Percentiles rank a stretch among this genome's conserved stretches.
These are phyloP conservation scores for Urosaurus nigricauda DNA, from an alignment of 2,797 vertebrate species.

Conservation along the genomic window DNA sequence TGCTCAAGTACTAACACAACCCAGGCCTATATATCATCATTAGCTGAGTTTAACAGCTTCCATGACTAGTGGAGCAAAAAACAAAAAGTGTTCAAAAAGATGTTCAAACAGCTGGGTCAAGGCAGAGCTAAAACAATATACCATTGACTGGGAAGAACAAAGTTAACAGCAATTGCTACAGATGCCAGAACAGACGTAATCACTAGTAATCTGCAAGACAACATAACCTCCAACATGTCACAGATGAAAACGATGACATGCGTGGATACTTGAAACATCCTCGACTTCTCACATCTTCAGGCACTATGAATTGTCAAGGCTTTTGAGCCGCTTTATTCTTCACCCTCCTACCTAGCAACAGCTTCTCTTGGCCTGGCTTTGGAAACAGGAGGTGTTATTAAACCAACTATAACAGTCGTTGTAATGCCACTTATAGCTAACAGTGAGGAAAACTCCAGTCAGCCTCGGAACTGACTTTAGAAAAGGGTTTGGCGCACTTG, in stretches of 20 bases:
- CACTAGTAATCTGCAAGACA: background rate
- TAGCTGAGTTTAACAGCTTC: slow-evolving; percentile 14
- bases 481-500: background rate
- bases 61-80: background rate
- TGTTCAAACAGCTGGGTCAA: slow-evolving; percentile 24
- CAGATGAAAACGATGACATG: background rate
- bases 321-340: background rate
- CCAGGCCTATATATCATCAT: slow-evolving; percentile 30
- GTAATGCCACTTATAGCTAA: background rate
- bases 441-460: background rate
- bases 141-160: slow-evolving; percentile 7
- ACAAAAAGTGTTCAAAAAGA: background rate
- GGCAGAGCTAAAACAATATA: background rate
- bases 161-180: background rate
- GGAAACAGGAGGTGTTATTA: background rate
- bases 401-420: background rate
- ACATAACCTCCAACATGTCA: background rate
- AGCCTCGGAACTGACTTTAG: background rate
- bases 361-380: background rate
- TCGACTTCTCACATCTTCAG: background rate
- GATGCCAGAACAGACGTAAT: background rate
- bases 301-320: background rate
- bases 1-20: background rate
- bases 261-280: background rate
- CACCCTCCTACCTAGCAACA: background rate